phyloP scores from a whole-genome alignment of 2,888 invertebrate genomes.

The Masnerella sp. region DNA sequence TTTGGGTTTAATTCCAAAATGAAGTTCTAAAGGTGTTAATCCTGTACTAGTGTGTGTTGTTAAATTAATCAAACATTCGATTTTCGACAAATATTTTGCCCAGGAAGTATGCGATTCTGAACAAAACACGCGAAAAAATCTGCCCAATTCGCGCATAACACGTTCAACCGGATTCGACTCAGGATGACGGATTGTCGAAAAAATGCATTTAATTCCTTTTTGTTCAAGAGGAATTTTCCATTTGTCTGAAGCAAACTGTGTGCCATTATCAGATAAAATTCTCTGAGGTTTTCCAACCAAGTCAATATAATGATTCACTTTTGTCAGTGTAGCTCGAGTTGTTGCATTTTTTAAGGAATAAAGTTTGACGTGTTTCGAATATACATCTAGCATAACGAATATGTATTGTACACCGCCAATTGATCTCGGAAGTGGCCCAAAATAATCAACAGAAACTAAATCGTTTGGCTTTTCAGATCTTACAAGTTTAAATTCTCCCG shows the following conservation, averaged over 20 bases:
- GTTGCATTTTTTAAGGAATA: constrained; percentile 4
- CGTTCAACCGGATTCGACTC: constrained; percentile 13
- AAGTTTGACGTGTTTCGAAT: constrained; percentile 1
- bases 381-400: constrained; percentile 10
- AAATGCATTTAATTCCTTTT: neutral
- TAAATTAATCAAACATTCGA: neutral
- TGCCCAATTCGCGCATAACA: constrained; percentile 57
- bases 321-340: neutral
- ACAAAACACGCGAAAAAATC: constrained; percentile 34
- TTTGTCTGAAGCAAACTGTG: constrained; percentile 58
- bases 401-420: constrained; percentile 18
- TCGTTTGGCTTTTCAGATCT: constrained; percentile 2
- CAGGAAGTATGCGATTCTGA: neutral
- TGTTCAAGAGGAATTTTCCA: neutral
- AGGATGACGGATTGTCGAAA: neutral
- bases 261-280: constrained; percentile 33
- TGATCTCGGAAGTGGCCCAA: constrained; percentile 12
- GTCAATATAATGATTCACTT: neutral
- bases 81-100: neutral
- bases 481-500: neutral
- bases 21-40: constrained; percentile 18
- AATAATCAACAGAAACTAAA: constrained; percentile 10
- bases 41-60: constrained; percentile 28
- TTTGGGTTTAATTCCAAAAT: too few species aligned
- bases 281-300: neutral